A percentile compares a stretch with the other conserved stretches of the same genome.
Conservation (phyloP, 2,797 vertebrate species). For the Anguilla anguilla region DNA sequence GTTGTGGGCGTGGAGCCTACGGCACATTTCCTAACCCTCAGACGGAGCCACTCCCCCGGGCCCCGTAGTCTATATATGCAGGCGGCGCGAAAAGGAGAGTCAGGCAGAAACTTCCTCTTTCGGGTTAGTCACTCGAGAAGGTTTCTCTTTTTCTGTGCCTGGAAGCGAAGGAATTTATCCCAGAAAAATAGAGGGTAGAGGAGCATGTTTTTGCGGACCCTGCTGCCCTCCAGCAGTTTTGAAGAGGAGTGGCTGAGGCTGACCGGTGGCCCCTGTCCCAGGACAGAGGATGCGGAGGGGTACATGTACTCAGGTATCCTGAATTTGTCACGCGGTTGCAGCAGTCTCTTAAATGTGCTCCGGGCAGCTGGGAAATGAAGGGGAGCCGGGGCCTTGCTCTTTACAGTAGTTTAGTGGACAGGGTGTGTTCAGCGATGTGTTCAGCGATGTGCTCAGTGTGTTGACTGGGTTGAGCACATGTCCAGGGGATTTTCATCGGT, state of each 20-base stretch:
- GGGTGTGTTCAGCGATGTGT: background rate
- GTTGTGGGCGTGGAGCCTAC: conserved; percentile 34
- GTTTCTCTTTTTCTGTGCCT: conserved; percentile 30
- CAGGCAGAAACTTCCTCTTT: conserved; percentile 44
- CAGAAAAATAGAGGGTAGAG: conserved; percentile 24
- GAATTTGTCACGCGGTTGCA: background rate
- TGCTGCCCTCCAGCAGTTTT: conserved; percentile 79
- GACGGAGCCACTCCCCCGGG: conserved; percentile 54
- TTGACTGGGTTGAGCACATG: background rate
- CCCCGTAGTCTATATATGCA: conserved; percentile 45
- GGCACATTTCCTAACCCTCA: conserved; percentile 35
- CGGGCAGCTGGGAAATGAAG: background rate
- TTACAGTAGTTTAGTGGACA: background rate
- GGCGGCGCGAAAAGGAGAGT: conserved; percentile 9
- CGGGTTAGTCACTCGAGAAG: conserved; percentile 26
- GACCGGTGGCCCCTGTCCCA: conserved; percentile 59
- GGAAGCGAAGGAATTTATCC: conserved; percentile 23
- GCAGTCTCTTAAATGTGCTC: background rate
- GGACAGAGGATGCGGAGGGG: conserved; percentile 50
- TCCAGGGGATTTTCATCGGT: background rate
- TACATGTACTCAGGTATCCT: conserved; percentile 63
- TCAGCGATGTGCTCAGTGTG: background rate
- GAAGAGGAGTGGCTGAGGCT: conserved; percentile 73
- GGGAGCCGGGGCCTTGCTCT: background rate
- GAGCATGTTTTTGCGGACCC: conserved; percentile 80